These are phyloP conservation scores for Pelobates fuscus DNA, from an alignment of 2,113 vertebrate species.

Conservation along the genomic window DNA sequence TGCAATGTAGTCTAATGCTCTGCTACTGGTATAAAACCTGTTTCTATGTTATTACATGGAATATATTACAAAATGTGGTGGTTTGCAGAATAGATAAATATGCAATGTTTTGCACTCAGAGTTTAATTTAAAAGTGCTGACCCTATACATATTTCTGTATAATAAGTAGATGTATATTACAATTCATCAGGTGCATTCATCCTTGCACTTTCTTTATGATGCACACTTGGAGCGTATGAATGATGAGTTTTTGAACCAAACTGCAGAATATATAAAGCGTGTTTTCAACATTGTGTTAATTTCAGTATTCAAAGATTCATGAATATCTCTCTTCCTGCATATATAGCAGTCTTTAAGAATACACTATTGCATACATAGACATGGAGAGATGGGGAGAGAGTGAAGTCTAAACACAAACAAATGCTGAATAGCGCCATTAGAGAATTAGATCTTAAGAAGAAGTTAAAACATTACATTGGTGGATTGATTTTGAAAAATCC, in stretches of 20 bases:
- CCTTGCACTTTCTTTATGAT: slow-evolving; percentile 43
- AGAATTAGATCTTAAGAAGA: too few relatives aligned
- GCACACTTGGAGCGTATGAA: slow-evolving; percentile 33
- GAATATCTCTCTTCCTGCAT: background rate
- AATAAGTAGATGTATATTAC: slow-evolving; percentile 42
- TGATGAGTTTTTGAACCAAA: slow-evolving; percentile 34
- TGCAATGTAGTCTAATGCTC: background rate
- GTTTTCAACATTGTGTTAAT: slow-evolving; percentile 8
- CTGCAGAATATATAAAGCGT: background rate
- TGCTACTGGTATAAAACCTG: background rate
- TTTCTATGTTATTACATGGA: slow-evolving; percentile 38
- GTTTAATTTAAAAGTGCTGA: slow-evolving; percentile 49
- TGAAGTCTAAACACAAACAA: too few relatives aligned
- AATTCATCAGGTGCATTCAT: slow-evolving; percentile 48
- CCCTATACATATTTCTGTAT: slow-evolving; percentile 38
- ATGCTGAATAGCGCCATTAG: too few relatives aligned
- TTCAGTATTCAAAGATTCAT: background rate
- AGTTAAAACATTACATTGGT: too few relatives aligned
- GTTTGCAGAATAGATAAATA: slow-evolving; percentile 40
- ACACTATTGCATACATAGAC: too few relatives aligned
- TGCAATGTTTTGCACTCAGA: slow-evolving; percentile 46
- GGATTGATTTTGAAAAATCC: too few relatives aligned
- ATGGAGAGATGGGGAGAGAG: too few relatives aligned
- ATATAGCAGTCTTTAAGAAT: too few relatives aligned
- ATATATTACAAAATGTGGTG: slow-evolving; percentile 29